phyloP scores from a whole-genome alignment of 2,113 vertebrate genomes.

The Anthoscopus minutus region DNA sequence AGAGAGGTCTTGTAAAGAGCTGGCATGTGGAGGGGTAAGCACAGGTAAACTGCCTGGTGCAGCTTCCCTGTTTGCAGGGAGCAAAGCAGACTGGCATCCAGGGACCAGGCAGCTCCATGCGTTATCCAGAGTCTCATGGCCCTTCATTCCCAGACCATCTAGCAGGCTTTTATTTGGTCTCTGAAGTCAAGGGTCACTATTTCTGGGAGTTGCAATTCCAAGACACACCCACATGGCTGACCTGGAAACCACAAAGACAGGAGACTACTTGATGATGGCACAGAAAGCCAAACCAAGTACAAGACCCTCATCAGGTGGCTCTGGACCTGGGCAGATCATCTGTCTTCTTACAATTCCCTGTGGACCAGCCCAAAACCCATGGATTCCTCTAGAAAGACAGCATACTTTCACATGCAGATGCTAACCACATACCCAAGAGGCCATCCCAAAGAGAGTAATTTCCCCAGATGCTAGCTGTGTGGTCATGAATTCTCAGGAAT shows the following conservation, averaged over 20 bases:
- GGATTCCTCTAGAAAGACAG: neutral
- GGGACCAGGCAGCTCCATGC: neutral
- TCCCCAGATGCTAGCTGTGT: neutral
- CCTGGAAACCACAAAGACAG: neutral
- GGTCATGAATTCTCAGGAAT: conserved; percentile 1
- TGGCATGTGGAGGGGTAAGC: neutral
- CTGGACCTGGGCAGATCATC: neutral
- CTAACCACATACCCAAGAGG: neutral
- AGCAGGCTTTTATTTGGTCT: neutral
- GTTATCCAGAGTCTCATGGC: neutral
- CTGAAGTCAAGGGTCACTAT: neutral
- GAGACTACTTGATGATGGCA: neutral
- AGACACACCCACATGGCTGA: neutral
- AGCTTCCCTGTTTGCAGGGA: neutral
- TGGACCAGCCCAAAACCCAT: neutral
- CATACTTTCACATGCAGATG: neutral
- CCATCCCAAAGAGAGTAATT: neutral
- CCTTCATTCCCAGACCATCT: neutral
- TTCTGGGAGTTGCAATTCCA: neutral
- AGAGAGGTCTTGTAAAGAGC: neutral
- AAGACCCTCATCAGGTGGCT: neutral
- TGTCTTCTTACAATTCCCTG: neutral
- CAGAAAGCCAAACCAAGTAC: neutral
- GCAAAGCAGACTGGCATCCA: neutral
- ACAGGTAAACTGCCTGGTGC: neutral